Evolutionary conservation across 2,888 invertebrate genomes (phyloP).

Genomic region (Thumatha senex): DNA sequence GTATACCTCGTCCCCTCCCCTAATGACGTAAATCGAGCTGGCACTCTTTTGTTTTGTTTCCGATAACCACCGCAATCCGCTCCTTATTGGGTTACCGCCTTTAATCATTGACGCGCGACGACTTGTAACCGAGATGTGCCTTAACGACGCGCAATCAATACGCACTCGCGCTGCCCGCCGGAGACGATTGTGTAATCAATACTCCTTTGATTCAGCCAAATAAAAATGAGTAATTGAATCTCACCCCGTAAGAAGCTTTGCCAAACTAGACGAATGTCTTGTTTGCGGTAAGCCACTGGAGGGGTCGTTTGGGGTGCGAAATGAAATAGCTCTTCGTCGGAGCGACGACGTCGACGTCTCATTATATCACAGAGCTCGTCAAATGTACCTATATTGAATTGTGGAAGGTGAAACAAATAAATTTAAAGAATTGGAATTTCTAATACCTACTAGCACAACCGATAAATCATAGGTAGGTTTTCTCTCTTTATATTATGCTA

Average conservation of each 20-base stretch:
- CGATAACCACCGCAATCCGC: constrained; percentile 58
- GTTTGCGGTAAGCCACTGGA: constrained; percentile 9
- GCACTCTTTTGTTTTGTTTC: constrained; percentile 71
- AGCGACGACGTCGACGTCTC: constrained; percentile 1
- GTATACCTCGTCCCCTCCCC: constrained; percentile 26
- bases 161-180: constrained; percentile 24
- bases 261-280: constrained; percentile 21
- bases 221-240: constrained; percentile 63
- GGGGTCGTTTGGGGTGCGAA: constrained; percentile 16
- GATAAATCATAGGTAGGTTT: no score
- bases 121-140: constrained; percentile 45
- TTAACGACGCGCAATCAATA: constrained; percentile 64
- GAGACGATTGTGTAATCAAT: constrained; percentile 66
- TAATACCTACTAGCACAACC: no score
- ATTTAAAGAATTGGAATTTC: no score
- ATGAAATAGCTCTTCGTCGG: constrained; percentile 6
- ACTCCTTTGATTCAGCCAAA: constrained; percentile 65
- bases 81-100: constrained; percentile 75
- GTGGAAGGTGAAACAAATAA: no score
- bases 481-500: no score
- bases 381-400: neutral
- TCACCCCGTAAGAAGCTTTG: constrained; percentile 34
- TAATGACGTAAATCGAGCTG: constrained; percentile 76
- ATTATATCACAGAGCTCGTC: constrained; percentile 4
- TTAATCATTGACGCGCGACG: constrained; percentile 69